These are phyloP conservation scores for Drosophila bocqueti DNA, from an alignment of 1,140 invertebrate species.

Conservation along the genomic window DNA sequence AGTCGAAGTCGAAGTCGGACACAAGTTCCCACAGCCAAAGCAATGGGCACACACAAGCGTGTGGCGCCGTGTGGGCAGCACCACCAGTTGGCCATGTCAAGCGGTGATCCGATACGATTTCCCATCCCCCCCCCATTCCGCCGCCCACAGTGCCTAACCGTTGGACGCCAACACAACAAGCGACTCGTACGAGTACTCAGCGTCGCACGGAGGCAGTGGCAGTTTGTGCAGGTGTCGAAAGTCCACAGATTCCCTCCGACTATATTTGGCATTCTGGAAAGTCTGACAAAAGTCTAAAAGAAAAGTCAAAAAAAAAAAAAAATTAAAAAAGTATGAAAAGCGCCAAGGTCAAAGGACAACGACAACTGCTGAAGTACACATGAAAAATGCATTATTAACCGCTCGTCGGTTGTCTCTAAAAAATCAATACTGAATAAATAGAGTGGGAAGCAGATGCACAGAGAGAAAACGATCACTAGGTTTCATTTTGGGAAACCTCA, in stretches of 20 bases:
- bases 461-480: background rate
- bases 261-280: background rate
- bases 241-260: background rate
- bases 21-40: conserved; percentile 24
- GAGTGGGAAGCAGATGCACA: background rate
- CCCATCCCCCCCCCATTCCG: background rate
- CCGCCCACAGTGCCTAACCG: conserved; percentile 10
- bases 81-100: conserved; percentile 19
- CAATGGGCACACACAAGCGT: conserved; percentile 29
- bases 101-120: conserved; percentile 11
- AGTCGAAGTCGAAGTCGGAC: background rate
- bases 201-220: background rate
- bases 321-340: background rate
- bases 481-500: background rate
- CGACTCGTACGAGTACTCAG: background rate
- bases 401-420: conserved; percentile 6
- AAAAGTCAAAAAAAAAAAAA: background rate
- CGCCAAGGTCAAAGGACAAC: conserved; percentile 13
- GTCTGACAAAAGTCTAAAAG: background rate
- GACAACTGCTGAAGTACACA: conserved; percentile 38
- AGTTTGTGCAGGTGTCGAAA: conserved; percentile 7
- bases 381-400: conserved; percentile 52
- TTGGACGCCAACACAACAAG: conserved; percentile 38
- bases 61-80: conserved; percentile 19
- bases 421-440: conserved; percentile 48